These are phyloP conservation scores for Toxotes jaculatrix DNA, from an alignment of 2,113 vertebrate species.

Conservation along the genomic window DNA sequence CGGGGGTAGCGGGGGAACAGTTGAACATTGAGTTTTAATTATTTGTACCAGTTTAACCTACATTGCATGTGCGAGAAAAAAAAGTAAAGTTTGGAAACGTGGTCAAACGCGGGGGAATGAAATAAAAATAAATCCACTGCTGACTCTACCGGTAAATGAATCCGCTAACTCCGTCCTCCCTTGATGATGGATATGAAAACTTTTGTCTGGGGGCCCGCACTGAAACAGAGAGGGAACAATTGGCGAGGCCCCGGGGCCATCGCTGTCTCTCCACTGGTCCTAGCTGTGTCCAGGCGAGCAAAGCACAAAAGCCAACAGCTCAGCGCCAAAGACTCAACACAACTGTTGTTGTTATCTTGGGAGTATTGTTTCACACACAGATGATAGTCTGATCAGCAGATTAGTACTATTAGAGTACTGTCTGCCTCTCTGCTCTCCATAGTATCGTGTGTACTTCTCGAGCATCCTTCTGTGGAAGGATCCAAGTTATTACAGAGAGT, in stretches of 20 bases:
- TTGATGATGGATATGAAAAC: slow-evolving; percentile 54
- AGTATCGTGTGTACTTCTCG: neutral
- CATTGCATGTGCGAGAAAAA: slow-evolving; percentile 43
- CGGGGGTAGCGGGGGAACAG: slow-evolving; percentile 5
- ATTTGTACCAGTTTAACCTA: slow-evolving; percentile 53
- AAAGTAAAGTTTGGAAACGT: slow-evolving; percentile 37
- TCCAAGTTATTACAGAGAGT: slow-evolving; percentile 6
- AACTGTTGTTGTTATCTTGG: slow-evolving; percentile 61
- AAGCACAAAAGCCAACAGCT: slow-evolving; percentile 67
- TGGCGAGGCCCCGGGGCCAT: slow-evolving; percentile 47
- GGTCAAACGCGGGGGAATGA: neutral
- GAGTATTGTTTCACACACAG: slow-evolving; percentile 63
- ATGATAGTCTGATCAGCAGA: slow-evolving; percentile 36
- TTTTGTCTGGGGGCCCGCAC: slow-evolving; percentile 49
- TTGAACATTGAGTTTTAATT: slow-evolving; percentile 53
- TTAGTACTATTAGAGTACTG: slow-evolving; percentile 9
- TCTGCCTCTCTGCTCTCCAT: neutral
- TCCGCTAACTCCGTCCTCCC: slow-evolving; percentile 32
- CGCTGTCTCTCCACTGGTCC: slow-evolving; percentile 37
- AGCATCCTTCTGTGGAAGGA: slow-evolving; percentile 21
- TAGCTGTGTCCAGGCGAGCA: slow-evolving; percentile 62
- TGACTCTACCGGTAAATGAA: slow-evolving; percentile 18
- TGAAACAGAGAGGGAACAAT: slow-evolving; percentile 58
- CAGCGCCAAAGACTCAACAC: slow-evolving; percentile 40
- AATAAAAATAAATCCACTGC: neutral